These are phyloP conservation scores for rabbit (Oryctolagus cuniculus) DNA, from an alignment of 2,113 vertebrate genomes.

Conservation along the genomic window mOryCun1.1 NC_091449.1:47456501-47457000, in stretches of 20 bases:
- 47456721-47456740: too few species aligned
- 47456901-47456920: too few species aligned
- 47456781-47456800: too few species aligned
- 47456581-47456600: neutral
- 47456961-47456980: neutral
- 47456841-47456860: too few species aligned
- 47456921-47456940: neutral
- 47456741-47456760: too few species aligned
- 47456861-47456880: too few species aligned
- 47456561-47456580: constrained; percentile 22
- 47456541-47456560: constrained; percentile 33
- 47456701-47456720: too few species aligned
- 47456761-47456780: too few species aligned
- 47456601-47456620: neutral
- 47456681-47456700: too few species aligned
- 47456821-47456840: too few species aligned
- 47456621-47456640: neutral
- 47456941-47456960: rapidly evolving
- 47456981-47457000: neutral
- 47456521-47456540: neutral
- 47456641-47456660: neutral
- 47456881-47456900: too few species aligned
- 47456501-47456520: constrained; percentile 55
- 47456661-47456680: neutral
- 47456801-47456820: too few species aligned